These are phyloP conservation scores for Hemaris fuciformis DNA, from an alignment of 2,888 invertebrate genomes.

Conservation along the genomic window DNA sequence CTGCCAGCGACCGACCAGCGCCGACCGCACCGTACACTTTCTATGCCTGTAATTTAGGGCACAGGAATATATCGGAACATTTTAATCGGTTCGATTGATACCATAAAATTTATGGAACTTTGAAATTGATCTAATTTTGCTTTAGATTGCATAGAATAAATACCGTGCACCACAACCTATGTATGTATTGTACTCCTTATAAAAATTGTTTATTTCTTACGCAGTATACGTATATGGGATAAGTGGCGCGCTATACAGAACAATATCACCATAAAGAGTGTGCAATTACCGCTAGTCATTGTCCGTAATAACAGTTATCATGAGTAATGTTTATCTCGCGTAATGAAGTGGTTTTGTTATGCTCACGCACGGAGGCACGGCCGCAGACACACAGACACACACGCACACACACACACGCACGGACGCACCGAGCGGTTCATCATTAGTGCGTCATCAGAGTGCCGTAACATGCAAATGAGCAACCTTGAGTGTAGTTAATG, in stretches of 20 bases:
- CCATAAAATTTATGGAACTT: no score
- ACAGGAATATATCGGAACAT: neutral
- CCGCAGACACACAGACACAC: neutral
- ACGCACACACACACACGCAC: neutral
- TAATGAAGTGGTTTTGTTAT: neutral
- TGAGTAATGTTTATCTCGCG: neutral
- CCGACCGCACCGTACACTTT: neutral
- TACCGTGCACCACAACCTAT: no score
- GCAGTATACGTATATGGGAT: neutral
- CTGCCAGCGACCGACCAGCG: neutral
- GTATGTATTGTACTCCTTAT: neutral
- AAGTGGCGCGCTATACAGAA: neutral
- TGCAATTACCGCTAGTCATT: neutral
- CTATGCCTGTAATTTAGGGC: neutral
- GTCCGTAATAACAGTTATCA: neutral
- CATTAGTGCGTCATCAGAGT: neutral
- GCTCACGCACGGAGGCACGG: neutral
- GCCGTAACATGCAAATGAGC: slow-evolving; percentile 9
- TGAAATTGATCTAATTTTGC: no score
- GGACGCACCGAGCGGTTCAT: neutral
- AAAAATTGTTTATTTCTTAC: neutral
- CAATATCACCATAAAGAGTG: neutral
- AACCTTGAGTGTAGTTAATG: slow-evolving; percentile 7
- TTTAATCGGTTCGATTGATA: no score
- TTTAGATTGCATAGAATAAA: no score